Base-by-base conservation (phyloP, 2,888 invertebrate genomes). In the Apamea sordens region DNA sequence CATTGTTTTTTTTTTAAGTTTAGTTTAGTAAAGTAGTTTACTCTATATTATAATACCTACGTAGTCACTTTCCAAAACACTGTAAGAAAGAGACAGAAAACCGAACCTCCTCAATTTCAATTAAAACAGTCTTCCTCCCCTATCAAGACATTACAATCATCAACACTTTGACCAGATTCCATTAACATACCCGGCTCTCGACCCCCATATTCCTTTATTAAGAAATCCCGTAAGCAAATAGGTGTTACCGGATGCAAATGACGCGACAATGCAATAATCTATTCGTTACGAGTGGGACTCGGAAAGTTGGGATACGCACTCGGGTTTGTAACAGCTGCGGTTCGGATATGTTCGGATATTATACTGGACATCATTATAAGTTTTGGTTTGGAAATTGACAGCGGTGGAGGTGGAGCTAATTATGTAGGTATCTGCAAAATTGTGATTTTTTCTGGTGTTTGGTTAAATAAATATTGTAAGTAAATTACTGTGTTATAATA, bases 211-310 rank as follows among this genome's bases (percentile, higher is more conserved):
- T 76, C 85, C 79, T 77, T 84, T 86, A 89, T 89, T 88, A 87
- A 87, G 86, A 85, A 88, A 87, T 85, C 84, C 73, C 68, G 77
- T 80, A 83, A 80, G 88, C 92, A 91, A 92, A 92, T 91, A 92
- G 90, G 89, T 92, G 90, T 90, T 93, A 93, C 91, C 92, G 92
- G 93, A 94, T 95, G 94, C 94, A 94, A 94, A 95, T 94, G 93
- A 91, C 90, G 89, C 86, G 89, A 92, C 91, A 93, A 94, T 92
- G 93, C 93, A 94, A 95, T 95, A 94, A 93, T 94, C 93, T 94
- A 92, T 93, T 71, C 86, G 88, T 88, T 82, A 88, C 85, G 81
- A 88, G 86, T 90, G 86, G 85, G 61, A 79, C 73, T 77, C 68
- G 32, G 82, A 86, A 88, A 83, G 76, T 79, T 82, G 70, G 74